Evolutionary conservation across 2,888 invertebrate genomes (phyloP), one percentile per base, ranked within the genome.

Genomic region (Amiota mariae): DNA sequence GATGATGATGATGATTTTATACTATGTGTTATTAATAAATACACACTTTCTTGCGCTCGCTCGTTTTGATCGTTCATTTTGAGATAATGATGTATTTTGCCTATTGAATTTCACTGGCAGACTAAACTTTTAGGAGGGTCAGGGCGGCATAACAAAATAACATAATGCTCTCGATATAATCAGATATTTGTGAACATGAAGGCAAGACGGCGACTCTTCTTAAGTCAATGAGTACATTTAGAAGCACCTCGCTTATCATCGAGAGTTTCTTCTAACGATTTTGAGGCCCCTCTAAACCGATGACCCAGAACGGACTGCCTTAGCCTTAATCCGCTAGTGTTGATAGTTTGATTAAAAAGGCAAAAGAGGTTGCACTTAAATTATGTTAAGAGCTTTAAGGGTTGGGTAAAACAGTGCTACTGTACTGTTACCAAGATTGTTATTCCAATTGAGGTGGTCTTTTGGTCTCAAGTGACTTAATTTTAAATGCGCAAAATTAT

Each of bases 31-130:
- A 8, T 47, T 66, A 49, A 18, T 59, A 57, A 15, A 47, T 68
- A 51, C 70, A 20, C 54, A 61, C 76, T 72, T 71, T 72, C 70
- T 72, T 24, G 61, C 61, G 59, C 61, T 54, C 47, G 64, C 64
- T 71, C 70, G 70, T 8, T 64, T 66, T 66, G 66, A 66, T 66
- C 66, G 66, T 12, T 66, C 66, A 36, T 12, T 48, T 66, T 66
- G 15, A 66, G 66, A 66, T 66, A 66, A 66, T 48, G 47, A 15
- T 46, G 46, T 47, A 46, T 66, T 46, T 72, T 57, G 47, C 12
- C 15, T 48, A 36, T 12, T 36, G 36, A 36, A 36, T 36, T 36
- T 36, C 36, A 36, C 2, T 36, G 36, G 36, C 36, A 6, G 36
- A 36, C 36, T 36, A 36, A 36, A 3, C 24, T 24, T 3, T 2